Conservation (phyloP, 2,888 invertebrate species). For the Cerceris ruficornis region DNA sequence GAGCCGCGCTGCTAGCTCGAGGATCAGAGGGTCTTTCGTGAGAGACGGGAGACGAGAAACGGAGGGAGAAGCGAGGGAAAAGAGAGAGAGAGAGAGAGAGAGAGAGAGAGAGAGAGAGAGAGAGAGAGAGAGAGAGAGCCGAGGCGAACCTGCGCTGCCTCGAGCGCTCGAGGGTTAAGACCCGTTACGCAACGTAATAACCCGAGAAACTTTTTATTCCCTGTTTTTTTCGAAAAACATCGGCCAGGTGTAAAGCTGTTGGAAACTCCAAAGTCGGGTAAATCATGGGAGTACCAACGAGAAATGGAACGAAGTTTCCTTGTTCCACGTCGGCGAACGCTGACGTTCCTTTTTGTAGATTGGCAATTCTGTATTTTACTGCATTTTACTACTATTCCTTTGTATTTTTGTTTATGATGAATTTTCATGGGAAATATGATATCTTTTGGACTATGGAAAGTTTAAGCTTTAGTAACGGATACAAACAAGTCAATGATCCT, state of each 20-base stretch:
- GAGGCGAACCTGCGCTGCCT: slow-evolving; percentile 21
- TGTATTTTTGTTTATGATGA: too few relatives aligned
- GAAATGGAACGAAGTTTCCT: neutral
- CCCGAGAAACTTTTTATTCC: slow-evolving; percentile 30
- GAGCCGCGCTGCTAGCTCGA: slow-evolving; percentile 32
- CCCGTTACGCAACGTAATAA: slow-evolving; percentile 64
- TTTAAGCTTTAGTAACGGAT: too few relatives aligned
- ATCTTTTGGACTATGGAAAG: too few relatives aligned
- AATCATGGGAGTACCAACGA: neutral
- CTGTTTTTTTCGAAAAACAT: slow-evolving; percentile 40
- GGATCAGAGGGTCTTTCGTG: slow-evolving; percentile 57
- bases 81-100: slow-evolving; percentile 18
- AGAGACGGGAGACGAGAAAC: slow-evolving; percentile 16
- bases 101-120: slow-evolving; percentile 7
- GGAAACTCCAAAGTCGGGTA: slow-evolving; percentile 15
- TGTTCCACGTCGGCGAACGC: neutral
- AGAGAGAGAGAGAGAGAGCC: slow-evolving; percentile 10
- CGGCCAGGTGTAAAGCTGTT: slow-evolving; percentile 16
- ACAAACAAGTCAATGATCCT: too few relatives aligned
- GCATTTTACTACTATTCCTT: too few relatives aligned
- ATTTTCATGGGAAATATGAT: too few relatives aligned
- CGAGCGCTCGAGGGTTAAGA: slow-evolving; percentile 54
- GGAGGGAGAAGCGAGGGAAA: slow-evolving; percentile 13
- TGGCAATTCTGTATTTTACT: too few relatives aligned
- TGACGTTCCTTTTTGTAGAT: too few relatives aligned